A percentile compares a stretch with the other conserved stretches of the same genome.
Evolutionary conservation across 2,797 vertebrate genomes (phyloP).

Genomic region (Echiichthys vipera): DNA sequence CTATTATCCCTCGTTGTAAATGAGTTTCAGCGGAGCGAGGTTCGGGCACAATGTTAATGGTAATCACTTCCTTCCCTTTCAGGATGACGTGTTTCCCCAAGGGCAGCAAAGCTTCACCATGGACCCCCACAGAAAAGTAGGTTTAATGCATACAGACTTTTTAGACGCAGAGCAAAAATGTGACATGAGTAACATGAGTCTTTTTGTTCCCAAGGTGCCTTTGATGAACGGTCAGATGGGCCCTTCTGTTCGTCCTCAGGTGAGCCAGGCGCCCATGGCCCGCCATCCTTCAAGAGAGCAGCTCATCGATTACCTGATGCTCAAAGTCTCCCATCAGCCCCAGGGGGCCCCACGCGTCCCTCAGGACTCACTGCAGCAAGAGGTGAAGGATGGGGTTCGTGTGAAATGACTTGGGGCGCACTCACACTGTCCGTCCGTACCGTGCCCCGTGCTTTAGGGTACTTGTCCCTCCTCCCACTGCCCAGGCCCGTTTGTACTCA

Average conservation of each 20-base stretch:
- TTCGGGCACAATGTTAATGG: background rate
- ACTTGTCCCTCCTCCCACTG: too few species aligned
- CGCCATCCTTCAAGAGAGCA: constrained; percentile 97
- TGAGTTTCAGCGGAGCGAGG: constrained; percentile 3
- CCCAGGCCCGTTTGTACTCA: too few species aligned
- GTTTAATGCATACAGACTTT: constrained; percentile 36
- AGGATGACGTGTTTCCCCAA: constrained; percentile 91
- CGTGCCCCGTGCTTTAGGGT: too few species aligned
- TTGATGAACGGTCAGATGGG: constrained; percentile 96
- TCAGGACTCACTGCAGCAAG: constrained; percentile 90
- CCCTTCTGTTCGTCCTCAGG: constrained; percentile 87
- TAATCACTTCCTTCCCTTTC: constrained; percentile 57
- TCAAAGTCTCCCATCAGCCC: constrained; percentile 93
- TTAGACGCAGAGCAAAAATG: too few species aligned
- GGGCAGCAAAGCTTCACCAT: constrained; percentile 89
- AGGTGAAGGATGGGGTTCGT: constrained; percentile 79
- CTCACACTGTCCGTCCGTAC: too few species aligned
- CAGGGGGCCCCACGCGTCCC: constrained; percentile 85
- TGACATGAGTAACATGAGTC: too few species aligned
- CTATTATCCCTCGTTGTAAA: constrained; percentile 5
- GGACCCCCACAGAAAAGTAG: constrained; percentile 92
- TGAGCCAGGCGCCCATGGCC: constrained; percentile 89
- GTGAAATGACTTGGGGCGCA: too few species aligned
- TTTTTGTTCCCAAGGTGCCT: constrained; percentile 87
- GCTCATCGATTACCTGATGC: constrained; percentile 97